Conservation (phyloP, 2,888 invertebrate genomes). For the Volucella zonaria region DNA sequence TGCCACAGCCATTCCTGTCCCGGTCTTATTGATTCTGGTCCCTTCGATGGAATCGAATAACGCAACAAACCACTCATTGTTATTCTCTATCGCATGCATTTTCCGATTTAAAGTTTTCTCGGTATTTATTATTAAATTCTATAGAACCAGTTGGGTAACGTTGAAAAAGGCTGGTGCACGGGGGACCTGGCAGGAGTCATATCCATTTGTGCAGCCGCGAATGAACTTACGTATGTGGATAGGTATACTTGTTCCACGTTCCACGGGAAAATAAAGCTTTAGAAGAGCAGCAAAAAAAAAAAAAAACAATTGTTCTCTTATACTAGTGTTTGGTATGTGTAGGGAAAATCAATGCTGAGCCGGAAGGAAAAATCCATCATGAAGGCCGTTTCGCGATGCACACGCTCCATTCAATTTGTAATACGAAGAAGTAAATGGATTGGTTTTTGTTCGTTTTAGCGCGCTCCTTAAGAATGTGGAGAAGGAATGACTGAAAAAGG, state of each 20-base stretch:
- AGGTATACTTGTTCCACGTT: too few relatives aligned
- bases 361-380: conserved; percentile 64
- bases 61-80: conserved; percentile 22
- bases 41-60: conserved; percentile 25
- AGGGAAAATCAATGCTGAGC: conserved; percentile 68
- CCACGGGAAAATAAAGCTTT: neutral
- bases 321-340: conserved; percentile 15
- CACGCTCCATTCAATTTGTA: conserved; percentile 43
- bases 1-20: neutral
- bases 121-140: conserved; percentile 34
- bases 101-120: conserved; percentile 32
- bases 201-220: too few relatives aligned
- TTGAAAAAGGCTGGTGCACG: neutral
- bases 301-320: conserved; percentile 33
- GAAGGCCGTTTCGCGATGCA: conserved; percentile 59
- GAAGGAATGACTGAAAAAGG: neutral
- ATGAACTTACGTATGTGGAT: too few relatives aligned
- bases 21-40: conserved; percentile 37
- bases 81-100: conserved; percentile 10
- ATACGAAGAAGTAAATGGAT: conserved; percentile 41
- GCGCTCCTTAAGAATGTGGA: conserved; percentile 22
- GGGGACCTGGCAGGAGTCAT: neutral
- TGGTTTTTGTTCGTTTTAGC: neutral
- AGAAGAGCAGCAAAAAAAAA: conserved; percentile 12
- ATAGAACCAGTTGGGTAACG: conserved; percentile 9